Evolutionary conservation across 35 echinoderm and acorn worm species (phyloP).

Genomic region (Amphiura filiformis): DNA sequence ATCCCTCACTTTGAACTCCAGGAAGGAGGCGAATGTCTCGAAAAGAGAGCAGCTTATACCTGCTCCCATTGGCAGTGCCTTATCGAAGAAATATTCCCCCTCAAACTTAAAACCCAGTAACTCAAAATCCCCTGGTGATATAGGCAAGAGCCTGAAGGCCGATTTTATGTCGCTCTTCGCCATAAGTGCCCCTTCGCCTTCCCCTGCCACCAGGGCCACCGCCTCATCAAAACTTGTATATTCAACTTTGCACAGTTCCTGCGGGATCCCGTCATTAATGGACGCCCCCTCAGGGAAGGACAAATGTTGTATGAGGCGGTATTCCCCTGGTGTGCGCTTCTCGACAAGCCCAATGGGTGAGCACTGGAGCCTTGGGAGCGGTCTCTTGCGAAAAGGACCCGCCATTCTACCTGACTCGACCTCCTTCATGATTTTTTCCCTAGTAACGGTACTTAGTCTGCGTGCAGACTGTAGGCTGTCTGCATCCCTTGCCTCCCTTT

Average conservation of each 20-base stretch:
- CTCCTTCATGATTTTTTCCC: not conserved
- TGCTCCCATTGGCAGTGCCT: not conserved
- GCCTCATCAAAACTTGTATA: not conserved
- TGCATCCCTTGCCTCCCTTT: not conserved
- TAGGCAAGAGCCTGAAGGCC: not conserved
- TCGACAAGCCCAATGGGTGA: not conserved
- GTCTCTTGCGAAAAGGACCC: not conserved
- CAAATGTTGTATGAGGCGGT: not conserved
- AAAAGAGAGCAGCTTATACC: not conserved
- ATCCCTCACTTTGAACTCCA: not conserved
- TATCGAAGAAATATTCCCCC: not conserved
- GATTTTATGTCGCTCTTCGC: constrained; percentile 5
- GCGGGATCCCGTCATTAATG: not conserved
- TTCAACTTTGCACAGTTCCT: not conserved
- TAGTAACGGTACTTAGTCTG: not conserved
- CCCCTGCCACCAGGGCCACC: not conserved
- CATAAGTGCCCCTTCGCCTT: not conserved
- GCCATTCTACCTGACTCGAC: not conserved
- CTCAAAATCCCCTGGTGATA: not conserved
- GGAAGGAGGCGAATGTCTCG: not conserved
- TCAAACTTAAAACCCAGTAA: not conserved
- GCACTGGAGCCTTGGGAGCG: not conserved
- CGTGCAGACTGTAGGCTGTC: not conserved
- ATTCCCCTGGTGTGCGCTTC: not conserved
- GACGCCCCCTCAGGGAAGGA: not conserved